Conservation (phyloP, 2,888 invertebrate genomes). For the Heliconius hortense region DNA sequence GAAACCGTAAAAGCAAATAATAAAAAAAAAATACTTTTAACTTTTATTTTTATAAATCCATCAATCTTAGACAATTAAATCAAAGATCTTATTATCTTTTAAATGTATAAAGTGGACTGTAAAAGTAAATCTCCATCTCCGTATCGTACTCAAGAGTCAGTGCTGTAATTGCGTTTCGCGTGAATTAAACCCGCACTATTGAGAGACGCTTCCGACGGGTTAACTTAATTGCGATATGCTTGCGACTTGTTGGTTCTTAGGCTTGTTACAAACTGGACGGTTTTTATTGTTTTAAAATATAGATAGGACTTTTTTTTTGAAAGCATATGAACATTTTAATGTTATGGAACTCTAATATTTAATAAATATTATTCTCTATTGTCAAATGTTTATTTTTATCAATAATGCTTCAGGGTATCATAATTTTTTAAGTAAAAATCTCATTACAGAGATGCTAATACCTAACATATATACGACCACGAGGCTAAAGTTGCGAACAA, state of each 20-base stretch:
- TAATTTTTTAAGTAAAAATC: too few relatives aligned
- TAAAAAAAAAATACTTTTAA: neutral
- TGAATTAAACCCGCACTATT: slow-evolving; percentile 6
- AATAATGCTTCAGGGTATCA: too few relatives aligned
- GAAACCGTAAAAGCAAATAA: too few relatives aligned
- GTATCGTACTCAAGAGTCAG: neutral
- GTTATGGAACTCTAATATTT: too few relatives aligned
- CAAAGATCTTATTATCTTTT: neutral
- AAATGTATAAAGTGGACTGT: neutral
- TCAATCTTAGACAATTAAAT: neutral
- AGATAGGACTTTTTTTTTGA: too few relatives aligned
- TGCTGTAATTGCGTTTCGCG: slow-evolving; percentile 10
- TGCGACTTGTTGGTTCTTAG: neutral
- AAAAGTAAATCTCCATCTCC: neutral
- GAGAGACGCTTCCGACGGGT: slow-evolving; percentile 26
- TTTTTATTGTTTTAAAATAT: neutral
- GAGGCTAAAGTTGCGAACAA: too few relatives aligned
- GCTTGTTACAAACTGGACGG: neutral
- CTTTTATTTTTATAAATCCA: neutral
- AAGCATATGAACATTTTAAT: too few relatives aligned
- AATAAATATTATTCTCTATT: too few relatives aligned
- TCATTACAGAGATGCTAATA: too few relatives aligned
- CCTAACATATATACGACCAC: too few relatives aligned
- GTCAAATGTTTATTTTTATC: too few relatives aligned
- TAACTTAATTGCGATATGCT: slow-evolving; percentile 18